Evolutionary conservation across 2,113 vertebrate species (phyloP).

Genomic region (Apodemus speciosus): DNA sequence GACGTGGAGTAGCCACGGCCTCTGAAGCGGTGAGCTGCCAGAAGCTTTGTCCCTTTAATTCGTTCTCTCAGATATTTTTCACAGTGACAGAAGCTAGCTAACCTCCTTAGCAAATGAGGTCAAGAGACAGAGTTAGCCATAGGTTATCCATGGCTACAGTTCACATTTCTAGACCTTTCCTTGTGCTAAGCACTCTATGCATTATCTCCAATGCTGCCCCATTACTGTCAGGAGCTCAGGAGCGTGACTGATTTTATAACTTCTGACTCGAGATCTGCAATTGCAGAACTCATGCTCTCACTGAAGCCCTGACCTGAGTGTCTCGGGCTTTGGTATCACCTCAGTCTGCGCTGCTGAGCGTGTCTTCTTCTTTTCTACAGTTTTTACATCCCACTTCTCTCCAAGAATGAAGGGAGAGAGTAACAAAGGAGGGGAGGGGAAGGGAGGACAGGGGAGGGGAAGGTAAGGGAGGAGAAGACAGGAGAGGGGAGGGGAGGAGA

Average conservation of each 20-base stretch:
- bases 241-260: neutral
- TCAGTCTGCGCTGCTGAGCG: neutral
- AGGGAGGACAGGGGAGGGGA: no score
- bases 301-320: neutral
- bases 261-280: slow-evolving; percentile 25
- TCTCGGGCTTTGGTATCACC: slow-evolving; percentile 25
- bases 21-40: neutral
- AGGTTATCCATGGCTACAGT: neutral
- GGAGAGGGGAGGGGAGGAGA: neutral
- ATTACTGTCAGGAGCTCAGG: neutral
- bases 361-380: slow-evolving; percentile 23
- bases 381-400: neutral
- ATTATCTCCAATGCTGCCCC: neutral
- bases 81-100: neutral
- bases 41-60: neutral
- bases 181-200: neutral
- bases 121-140: neutral
- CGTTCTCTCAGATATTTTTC: neutral
- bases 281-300: slow-evolving; percentile 21
- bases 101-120: neutral
- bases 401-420: neutral
- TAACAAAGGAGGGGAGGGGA: neutral
- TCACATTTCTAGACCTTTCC: neutral
- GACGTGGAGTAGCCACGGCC: neutral
- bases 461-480: no score